Evolutionary conservation across 2,888 invertebrate species (phyloP).

Genomic region (Acrobasis repandana): DNA sequence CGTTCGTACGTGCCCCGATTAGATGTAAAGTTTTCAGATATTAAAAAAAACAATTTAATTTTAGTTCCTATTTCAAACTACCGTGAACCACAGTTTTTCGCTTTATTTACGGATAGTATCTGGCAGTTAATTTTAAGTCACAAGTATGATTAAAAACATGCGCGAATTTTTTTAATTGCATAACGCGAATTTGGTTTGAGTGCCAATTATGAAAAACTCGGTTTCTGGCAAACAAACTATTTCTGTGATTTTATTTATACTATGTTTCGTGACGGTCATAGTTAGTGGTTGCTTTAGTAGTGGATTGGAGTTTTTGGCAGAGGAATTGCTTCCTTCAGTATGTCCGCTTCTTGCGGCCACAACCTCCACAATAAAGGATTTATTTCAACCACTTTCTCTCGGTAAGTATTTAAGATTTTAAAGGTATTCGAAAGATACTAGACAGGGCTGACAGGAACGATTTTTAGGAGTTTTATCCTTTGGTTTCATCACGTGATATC

Average conservation of each 20-base stretch:
- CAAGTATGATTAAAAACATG: conserved; percentile 21
- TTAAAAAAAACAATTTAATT: conserved; percentile 26
- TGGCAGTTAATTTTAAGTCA: conserved; percentile 8
- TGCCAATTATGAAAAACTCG: conserved; percentile 40
- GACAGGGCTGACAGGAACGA: too few species aligned
- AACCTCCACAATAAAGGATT: conserved; percentile 51
- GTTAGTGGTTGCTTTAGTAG: conserved; percentile 55
- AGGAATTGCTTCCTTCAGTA: conserved; percentile 55
- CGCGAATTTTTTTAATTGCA: conserved; percentile 25
- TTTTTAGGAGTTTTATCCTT: too few species aligned
- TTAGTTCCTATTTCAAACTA: conserved; percentile 19
- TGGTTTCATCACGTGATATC: too few species aligned
- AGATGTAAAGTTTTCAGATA: conserved; percentile 36
- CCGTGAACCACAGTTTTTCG: conserved; percentile 25
- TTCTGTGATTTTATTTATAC: conserved; percentile 41
- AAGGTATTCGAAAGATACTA: conserved; percentile 16
- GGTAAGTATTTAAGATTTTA: conserved; percentile 47
- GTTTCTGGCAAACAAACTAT: conserved; percentile 40
- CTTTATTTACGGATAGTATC: conserved; percentile 22
- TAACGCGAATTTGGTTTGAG: conserved; percentile 24
- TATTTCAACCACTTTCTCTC: conserved; percentile 48
- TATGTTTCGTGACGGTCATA: conserved; percentile 43
- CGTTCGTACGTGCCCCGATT: conserved; percentile 59
- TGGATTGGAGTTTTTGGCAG: conserved; percentile 62
- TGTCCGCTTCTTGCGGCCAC: conserved; percentile 61